These are phyloP conservation scores for Zygogramma bicolorata DNA, from an alignment of 2,888 invertebrate species.

Conservation along the genomic window DNA sequence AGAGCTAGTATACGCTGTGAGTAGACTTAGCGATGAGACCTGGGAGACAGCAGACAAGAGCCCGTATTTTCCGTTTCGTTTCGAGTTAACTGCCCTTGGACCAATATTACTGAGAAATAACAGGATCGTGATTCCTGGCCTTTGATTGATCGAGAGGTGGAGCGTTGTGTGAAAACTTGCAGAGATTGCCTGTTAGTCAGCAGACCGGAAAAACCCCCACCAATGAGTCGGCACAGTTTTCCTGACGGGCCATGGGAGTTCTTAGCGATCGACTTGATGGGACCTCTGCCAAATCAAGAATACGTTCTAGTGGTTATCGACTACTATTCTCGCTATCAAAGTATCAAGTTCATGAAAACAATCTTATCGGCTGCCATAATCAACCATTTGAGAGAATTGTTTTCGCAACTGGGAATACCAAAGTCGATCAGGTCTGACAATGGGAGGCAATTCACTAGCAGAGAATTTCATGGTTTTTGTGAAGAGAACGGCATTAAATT, in stretches of 20 bases:
- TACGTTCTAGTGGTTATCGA: conserved; percentile 36
- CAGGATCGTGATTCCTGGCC: conserved; percentile 42
- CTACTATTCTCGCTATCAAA: conserved; percentile 40
- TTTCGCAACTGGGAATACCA: conserved; percentile 37
- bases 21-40: no score
- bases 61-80: no score
- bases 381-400: conserved; percentile 30
- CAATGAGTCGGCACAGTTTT: conserved; percentile 31
- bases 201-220: not conserved
- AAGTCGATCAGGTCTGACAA: conserved; percentile 41
- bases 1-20: no score
- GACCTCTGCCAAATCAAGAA: conserved; percentile 35
- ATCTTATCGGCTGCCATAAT: conserved; percentile 33
- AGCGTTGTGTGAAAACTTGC: not conserved
- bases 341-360: conserved; percentile 31
- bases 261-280: conserved; percentile 42
- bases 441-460: conserved; percentile 37
- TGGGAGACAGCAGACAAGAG: no score
- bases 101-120: conserved; percentile 36
- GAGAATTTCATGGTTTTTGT: conserved; percentile 42
- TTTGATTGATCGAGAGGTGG: not conserved
- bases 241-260: conserved; percentile 35
- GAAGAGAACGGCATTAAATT: conserved; percentile 33
- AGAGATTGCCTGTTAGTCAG: no score
- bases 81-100: conserved; percentile 14